A percentile compares a stretch with the other conserved stretches of the same genome.
Conservation (phyloP, 1,140 invertebrate species). For the Drosophila lowei region DNA sequence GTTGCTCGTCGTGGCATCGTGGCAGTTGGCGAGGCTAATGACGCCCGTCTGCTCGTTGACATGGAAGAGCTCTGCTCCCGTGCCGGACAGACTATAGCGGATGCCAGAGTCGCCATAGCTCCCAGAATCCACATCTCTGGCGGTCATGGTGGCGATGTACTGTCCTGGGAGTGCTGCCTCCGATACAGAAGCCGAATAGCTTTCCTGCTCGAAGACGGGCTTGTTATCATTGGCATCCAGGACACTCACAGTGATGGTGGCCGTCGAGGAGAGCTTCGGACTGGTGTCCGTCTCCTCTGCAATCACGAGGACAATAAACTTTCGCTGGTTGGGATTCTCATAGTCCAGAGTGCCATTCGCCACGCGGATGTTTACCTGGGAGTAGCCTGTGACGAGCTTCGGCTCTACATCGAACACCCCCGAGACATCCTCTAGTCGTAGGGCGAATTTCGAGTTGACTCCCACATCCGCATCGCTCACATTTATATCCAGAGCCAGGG, state of each 20-base stretch:
- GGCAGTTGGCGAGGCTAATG: constrained; percentile 92
- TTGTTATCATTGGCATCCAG: constrained; percentile 96
- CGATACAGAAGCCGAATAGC: constrained; percentile 88
- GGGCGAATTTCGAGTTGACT: constrained; percentile 90
- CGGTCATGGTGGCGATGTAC: constrained; percentile 89
- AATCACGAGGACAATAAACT: constrained; percentile 94
- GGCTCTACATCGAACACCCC: constrained; percentile 93
- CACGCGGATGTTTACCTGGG: constrained; percentile 91
- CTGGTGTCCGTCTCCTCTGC: constrained; percentile 92
- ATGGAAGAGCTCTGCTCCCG: constrained; percentile 91
- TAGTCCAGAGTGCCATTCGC: constrained; percentile 92
- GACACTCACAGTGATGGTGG: constrained; percentile 92
- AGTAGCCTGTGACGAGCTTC: constrained; percentile 89
- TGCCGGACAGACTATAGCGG: constrained; percentile 92
- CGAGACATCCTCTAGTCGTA: constrained; percentile 90
- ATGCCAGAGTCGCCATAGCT: constrained; percentile 89
- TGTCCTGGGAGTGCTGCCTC: constrained; percentile 90
- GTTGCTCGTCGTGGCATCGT: constrained; percentile 39
- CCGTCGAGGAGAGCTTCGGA: constrained; percentile 91
- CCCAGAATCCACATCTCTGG: constrained; percentile 93
- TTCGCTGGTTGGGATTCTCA: constrained; percentile 95
- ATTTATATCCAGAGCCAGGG: constrained; percentile 92
- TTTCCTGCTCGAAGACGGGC: constrained; percentile 90
- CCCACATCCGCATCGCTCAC: constrained; percentile 94
- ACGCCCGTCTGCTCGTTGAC: constrained; percentile 92